These are phyloP conservation scores for Stenotaenia linearis DNA, from an alignment of 2,888 invertebrate species.

Conservation along the genomic window DNA sequence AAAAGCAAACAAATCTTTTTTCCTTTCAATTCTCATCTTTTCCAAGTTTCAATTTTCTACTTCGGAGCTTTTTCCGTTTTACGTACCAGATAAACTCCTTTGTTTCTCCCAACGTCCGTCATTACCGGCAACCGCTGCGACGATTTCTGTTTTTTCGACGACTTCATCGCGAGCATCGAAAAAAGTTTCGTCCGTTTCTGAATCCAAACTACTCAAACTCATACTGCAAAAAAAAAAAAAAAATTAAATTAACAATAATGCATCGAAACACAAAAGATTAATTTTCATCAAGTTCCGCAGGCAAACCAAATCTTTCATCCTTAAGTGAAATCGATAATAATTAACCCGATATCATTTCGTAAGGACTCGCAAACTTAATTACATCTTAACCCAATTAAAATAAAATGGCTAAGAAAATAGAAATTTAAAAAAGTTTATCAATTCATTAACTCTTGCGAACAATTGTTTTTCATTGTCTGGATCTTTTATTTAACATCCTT, in stretches of 20 bases:
- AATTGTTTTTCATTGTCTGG: not conserved
- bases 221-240: conserved; percentile 51
- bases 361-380: not conserved
- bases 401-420: not conserved
- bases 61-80: not conserved
- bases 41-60: no score
- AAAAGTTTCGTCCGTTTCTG: conserved; percentile 68
- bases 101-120: conserved; percentile 37
- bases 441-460: not conserved
- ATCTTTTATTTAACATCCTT: not conserved
- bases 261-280: not conserved
- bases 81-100: conserved; percentile 37
- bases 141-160: conserved; percentile 33
- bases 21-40: no score
- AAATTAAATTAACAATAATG: not conserved
- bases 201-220: conserved; percentile 74
- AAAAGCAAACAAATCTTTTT: no score
- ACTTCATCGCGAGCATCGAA: conserved; percentile 46
- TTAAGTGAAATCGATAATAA: not conserved
- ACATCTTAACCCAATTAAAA: not conserved
- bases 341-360: not conserved
- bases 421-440: not conserved
- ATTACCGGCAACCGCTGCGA: conserved; percentile 33
- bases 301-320: not conserved
- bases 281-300: not conserved